Base-by-base conservation (phyloP, 2,797 vertebrate species). In the Ptychobarbus kaznakovi region DNA sequence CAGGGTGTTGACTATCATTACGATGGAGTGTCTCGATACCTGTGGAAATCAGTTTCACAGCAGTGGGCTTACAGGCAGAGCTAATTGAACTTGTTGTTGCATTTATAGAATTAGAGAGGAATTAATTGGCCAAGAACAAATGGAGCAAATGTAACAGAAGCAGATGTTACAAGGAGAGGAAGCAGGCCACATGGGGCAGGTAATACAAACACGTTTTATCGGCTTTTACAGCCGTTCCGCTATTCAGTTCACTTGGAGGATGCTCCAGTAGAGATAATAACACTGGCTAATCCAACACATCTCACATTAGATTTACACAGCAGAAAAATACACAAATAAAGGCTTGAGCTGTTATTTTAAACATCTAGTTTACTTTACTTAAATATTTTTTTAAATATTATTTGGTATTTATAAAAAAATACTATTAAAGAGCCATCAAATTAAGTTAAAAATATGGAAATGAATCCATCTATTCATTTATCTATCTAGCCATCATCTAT, bases 21-120 rank as follows among this genome's bases (percentile, higher is more conserved):
- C 75, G 86, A 81, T 32, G 46, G 77, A 90, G 87, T 70, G 90
- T 89, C 88, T 90, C 90, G 89, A 91, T 92, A 94, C 91, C 92
- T 93, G 92, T 92, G 90, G 93, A 93, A 91, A 91, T 92, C 90
- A 89, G 89, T 91, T 94, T 92, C 90, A 90, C 78, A 38, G 86
- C 70, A 83, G 87, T 73, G 83, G 90, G 91, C 92, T 92, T 92
- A 93, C 90, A 93, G 87, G 88, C 89, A 79, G 85, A 88, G 63
- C 89, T 94, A 92, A 95, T 95, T 92, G 92, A 93, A 90, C 87
- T 82, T 86, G 90, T 86, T 91, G 92, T 93, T 91, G 87, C 92
- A 92, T 94, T 94, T 91, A 92, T 91, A 92, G 90, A 94, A 91
- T 92, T 92, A 93, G 87, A 68, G 6, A 82, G 76, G 88, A 88